phyloP scores from a whole-genome alignment of 2,113 vertebrate species.

The Clupea harengus region DNA sequence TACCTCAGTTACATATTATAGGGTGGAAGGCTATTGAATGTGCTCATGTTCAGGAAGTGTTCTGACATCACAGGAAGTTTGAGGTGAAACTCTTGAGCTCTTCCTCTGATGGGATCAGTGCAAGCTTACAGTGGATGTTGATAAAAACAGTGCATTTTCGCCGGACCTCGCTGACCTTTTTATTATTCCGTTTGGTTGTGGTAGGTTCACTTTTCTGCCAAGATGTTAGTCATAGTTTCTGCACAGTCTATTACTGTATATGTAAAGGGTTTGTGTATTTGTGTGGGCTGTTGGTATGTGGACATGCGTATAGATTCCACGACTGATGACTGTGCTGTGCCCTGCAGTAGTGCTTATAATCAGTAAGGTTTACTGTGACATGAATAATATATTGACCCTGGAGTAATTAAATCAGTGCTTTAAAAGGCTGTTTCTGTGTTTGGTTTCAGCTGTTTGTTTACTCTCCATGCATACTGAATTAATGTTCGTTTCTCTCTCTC shows the following conservation, averaged over 20 bases:
- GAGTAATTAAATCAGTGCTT: too few relatives aligned
- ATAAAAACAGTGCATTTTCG: background rate
- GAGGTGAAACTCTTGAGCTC: background rate
- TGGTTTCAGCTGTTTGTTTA: background rate
- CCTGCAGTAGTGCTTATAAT: too few relatives aligned
- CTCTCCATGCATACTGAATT: background rate
- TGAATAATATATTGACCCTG: too few relatives aligned
- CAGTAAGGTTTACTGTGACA: too few relatives aligned
- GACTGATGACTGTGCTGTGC: too few relatives aligned
- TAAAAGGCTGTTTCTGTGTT: too few relatives aligned
- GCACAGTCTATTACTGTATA: too few relatives aligned
- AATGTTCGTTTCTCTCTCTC: background rate
- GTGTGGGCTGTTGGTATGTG: too few relatives aligned
- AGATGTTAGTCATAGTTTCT: background rate
- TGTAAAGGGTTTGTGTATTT: too few relatives aligned
- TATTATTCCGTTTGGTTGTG: background rate
- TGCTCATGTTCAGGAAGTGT: background rate
- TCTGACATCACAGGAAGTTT: background rate
- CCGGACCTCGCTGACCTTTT: background rate
- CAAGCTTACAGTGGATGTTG: background rate
- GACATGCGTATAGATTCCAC: too few relatives aligned
- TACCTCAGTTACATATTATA: background rate
- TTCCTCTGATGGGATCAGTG: background rate
- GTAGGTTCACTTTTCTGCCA: background rate
- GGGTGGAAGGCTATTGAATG: background rate